Percentiles rank a stretch among this genome's conserved stretches.
phyloP scores from a whole-genome alignment of 2,888 invertebrate species.

The Drosophila demipolita region DNA sequence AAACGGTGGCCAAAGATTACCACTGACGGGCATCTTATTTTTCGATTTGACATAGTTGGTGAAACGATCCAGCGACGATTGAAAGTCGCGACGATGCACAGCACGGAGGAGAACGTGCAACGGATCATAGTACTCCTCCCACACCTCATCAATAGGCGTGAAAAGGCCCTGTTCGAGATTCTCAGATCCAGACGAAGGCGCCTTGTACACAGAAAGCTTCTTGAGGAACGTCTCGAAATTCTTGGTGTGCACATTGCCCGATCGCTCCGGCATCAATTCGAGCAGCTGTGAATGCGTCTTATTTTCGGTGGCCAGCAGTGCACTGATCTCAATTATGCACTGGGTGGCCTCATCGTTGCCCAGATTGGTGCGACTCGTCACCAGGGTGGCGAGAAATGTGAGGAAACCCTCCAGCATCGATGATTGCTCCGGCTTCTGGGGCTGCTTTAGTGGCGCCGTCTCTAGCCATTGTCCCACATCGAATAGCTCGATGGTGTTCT shows the following conservation, averaged over 20 bases:
- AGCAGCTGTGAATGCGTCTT: conserved; percentile 98
- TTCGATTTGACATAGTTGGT: conserved; percentile 90
- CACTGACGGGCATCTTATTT: conserved; percentile 87
- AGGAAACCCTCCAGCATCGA: conserved; percentile 97
- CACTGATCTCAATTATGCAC: conserved; percentile 96
- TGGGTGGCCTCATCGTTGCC: conserved; percentile 88
- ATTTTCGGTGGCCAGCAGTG: conserved; percentile 96
- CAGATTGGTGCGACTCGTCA: conserved; percentile 93
- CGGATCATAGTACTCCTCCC: conserved; percentile 97
- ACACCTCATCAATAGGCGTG: conserved; percentile 93
- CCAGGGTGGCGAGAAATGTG: conserved; percentile 94
- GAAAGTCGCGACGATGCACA: conserved; percentile 96
- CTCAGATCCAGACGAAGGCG: conserved; percentile 89
- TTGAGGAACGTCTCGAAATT: conserved; percentile 95
- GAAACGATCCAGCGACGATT: conserved; percentile 96
- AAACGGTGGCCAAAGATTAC: conserved; percentile 93
- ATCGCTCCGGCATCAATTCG: conserved; percentile 98
- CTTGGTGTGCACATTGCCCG: conserved; percentile 95
- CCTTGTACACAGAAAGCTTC: conserved; percentile 93
- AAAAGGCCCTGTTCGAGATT: conserved; percentile 96
- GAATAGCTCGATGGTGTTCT: conserved; percentile 96
- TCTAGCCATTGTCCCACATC: conserved; percentile 95
- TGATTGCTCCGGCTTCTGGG: conserved; percentile 93
- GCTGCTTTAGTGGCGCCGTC: conserved; percentile 89
- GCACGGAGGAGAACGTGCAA: conserved; percentile 95